phyloP scores from a whole-genome alignment of 1,140 invertebrate genomes.

The Heliconius nattereri region DNA sequence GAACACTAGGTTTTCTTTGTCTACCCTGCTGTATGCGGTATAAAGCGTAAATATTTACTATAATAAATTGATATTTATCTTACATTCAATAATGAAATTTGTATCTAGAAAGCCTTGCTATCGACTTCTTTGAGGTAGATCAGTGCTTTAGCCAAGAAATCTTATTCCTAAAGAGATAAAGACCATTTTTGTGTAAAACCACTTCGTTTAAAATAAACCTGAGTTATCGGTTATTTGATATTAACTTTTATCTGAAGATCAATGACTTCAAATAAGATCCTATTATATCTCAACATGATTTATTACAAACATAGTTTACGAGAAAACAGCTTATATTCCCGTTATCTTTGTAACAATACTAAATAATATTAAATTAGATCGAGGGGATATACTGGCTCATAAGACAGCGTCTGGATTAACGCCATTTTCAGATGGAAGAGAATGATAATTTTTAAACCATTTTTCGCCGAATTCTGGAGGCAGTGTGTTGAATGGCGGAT shows the following conservation, averaged over 20 bases:
- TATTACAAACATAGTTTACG: conserved; percentile 9
- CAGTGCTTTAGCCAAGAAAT: background rate
- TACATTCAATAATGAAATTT: background rate
- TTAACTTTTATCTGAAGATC: conserved; percentile 13
- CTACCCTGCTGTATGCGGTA: background rate
- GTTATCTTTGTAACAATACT: background rate
- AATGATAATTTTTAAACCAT: no score
- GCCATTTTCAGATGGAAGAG: no score
- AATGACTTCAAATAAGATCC: conserved; percentile 8
- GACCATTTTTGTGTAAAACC: background rate
- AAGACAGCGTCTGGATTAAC: no score
- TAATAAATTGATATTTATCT: conserved; percentile 1
- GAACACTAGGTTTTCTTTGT: background rate
- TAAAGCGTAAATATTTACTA: background rate
- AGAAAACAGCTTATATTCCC: background rate
- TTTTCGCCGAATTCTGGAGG: no score
- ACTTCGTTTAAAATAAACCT: conserved; percentile 11
- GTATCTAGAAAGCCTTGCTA: background rate
- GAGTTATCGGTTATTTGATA: conserved; percentile 14
- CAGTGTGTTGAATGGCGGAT: no score
- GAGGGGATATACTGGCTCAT: background rate
- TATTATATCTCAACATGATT: background rate
- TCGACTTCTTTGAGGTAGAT: background rate
- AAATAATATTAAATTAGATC: background rate
- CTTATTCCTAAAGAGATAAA: background rate